phyloP scores from a whole-genome alignment of 2,113 vertebrate species.

The Baryphthengus martii region DNA sequence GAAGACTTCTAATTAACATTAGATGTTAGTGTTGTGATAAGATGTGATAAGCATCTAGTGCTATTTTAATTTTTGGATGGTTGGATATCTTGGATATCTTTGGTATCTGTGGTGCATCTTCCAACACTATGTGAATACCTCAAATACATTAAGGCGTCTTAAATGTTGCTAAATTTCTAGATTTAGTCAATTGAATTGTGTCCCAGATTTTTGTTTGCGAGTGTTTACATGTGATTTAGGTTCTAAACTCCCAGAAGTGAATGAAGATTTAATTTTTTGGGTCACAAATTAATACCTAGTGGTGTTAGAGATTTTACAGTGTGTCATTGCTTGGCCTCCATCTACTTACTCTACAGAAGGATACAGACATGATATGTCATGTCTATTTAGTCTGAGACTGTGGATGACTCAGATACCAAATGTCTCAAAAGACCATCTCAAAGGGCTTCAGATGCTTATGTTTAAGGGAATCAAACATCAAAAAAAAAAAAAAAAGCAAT shows the following conservation, averaged over 20 bases:
- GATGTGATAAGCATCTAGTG: neutral
- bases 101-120: neutral
- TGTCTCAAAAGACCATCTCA: neutral
- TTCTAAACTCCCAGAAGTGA: neutral
- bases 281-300: neutral
- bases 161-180: neutral
- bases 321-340: neutral
- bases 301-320: neutral
- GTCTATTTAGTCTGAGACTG: neutral
- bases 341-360: neutral
- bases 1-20: neutral
- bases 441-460: neutral
- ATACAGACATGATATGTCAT: neutral
- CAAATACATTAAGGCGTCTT: neutral
- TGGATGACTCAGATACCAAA: neutral
- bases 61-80: neutral
- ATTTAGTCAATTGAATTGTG: neutral
- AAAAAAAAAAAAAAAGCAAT: neutral
- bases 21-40: rapidly evolving
- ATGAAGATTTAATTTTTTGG: neutral
- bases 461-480: neutral
- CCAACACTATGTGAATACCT: neutral
- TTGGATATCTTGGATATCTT: neutral
- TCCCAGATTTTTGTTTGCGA: neutral
- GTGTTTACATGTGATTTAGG: neutral